Conservation (phyloP, 2,797 vertebrate genomes). For the Girardinus metallicus region DNA sequence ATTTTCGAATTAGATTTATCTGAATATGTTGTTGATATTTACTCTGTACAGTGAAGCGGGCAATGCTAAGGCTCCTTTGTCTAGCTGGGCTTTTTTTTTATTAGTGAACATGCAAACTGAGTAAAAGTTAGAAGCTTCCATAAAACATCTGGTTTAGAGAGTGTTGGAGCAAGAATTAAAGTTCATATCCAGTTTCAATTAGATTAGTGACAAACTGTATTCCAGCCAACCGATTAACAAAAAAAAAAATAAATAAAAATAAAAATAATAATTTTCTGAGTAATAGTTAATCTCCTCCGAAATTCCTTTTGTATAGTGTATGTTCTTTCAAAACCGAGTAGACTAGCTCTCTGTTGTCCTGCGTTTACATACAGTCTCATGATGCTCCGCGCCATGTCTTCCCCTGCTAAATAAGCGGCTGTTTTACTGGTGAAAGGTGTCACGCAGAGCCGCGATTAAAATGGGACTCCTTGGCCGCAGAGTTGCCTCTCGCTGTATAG, state of each 20-base stretch:
- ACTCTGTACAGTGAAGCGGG: not conserved
- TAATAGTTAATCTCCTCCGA: not conserved
- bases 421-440: constrained; percentile 48
- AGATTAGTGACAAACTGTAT: not conserved
- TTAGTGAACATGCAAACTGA: not conserved
- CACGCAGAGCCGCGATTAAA: constrained; percentile 24
- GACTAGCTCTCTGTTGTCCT: constrained; percentile 3
- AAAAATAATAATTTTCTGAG: not conserved
- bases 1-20: not conserved
- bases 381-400: constrained; percentile 32
- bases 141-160: not conserved
- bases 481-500: constrained; percentile 32
- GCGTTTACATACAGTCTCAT: constrained; percentile 8
- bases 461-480: constrained; percentile 48
- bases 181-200: too few species aligned
- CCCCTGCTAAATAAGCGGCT: constrained; percentile 51
- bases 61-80: not conserved
- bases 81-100: not conserved
- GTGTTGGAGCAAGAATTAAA: not conserved
- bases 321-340: not conserved
- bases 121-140: not conserved
- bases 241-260: not conserved
- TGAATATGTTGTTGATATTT: not conserved
- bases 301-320: not conserved
- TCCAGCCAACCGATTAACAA: not conserved